Base-by-base conservation (phyloP, 2,797 vertebrate genomes). In the Girardinus metallicus region DNA sequence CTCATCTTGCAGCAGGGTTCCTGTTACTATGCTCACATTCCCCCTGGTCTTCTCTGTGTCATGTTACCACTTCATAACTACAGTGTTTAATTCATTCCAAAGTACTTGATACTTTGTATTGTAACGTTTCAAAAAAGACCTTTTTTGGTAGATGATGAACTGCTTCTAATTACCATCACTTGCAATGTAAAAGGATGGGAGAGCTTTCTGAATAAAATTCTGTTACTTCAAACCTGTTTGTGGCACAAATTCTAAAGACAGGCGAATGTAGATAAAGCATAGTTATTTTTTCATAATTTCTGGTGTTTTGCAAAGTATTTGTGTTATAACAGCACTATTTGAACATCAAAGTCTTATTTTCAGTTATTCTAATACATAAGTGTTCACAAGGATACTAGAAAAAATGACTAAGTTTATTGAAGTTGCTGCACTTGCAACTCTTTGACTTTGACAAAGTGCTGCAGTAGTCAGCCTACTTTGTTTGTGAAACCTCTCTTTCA, bases 381-480 rank as follows among this genome's bases (percentile, higher is more conserved):
- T 89, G 39, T 85, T 86, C 47, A 71, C 4, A 53, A 73, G 41
- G 75, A 73, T 12, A 15, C n/a, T 57, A 23, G 44, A 51, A 41
- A 57, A 86, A 83, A 78, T 57, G 41, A 87, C 80, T 60, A 81
- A 0, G 43, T 88, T 88, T 80, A 81, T 84, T 89, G 84, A 89
- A 89, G 90, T 88, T 90, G 85, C 84, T 79, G 91, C 88, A 82
- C 82, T 86, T 88, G 80, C 82, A 87, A 80, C 78, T 92, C 80
- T 91, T 91, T 92, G 93, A 94, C 93, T 95, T 94, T 93, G 89
- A 92, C 87, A 93, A 88, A 94, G 87, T 94, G 87, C 91, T 86
- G 85, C 82, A 87, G 88, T 85, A 91, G 83, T 88, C 81, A 77
- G 73, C 91, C 84, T 79, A 81, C 85, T 94, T 92, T 94, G 89